Conservation (phyloP, 1,140 invertebrate species). For the Hycleus phaleratus region DNA sequence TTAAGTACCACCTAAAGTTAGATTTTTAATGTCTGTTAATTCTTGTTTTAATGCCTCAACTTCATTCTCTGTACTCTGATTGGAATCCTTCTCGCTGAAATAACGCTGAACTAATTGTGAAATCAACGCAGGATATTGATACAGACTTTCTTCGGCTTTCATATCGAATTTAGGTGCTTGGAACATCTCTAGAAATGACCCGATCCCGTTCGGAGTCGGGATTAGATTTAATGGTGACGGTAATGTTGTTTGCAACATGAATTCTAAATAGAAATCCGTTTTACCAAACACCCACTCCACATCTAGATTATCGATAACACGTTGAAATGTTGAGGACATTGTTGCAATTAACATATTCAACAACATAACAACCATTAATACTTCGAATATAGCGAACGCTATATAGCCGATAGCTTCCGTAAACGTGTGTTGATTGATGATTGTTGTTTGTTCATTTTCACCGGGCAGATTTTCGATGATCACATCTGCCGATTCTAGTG, state of each 20-base stretch:
- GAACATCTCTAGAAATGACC: constrained; percentile 42
- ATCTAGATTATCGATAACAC: constrained; percentile 52
- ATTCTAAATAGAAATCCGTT: constrained; percentile 51
- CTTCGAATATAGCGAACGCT: constrained; percentile 56
- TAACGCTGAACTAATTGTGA: constrained; percentile 47
- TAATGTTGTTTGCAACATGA: constrained; percentile 48
- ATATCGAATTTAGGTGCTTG: constrained; percentile 19
- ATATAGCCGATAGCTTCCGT: constrained; percentile 56
- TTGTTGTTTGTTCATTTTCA: constrained; percentile 40
- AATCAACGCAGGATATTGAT: constrained; percentile 46
- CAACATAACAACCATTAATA: constrained; percentile 64
- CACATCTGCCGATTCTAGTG: constrained; percentile 56
- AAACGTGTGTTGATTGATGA: constrained; percentile 49
- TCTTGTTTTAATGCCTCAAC: constrained; percentile 34
- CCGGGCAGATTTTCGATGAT: constrained; percentile 51
- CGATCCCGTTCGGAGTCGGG: constrained; percentile 44
- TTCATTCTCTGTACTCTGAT: constrained; percentile 26
- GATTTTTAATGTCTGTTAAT: constrained; percentile 14
- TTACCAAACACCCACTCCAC: constrained; percentile 54
- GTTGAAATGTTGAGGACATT: constrained; percentile 66
- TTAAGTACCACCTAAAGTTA: too few relatives aligned
- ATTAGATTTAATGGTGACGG: constrained; percentile 51
- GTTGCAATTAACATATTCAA: constrained; percentile 72
- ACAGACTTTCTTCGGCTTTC: constrained; percentile 21
- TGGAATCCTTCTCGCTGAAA: constrained; percentile 43